phyloP scores from a whole-genome alignment of 1,140 invertebrate species.

The Leptinotarsa lineolata region DNA sequence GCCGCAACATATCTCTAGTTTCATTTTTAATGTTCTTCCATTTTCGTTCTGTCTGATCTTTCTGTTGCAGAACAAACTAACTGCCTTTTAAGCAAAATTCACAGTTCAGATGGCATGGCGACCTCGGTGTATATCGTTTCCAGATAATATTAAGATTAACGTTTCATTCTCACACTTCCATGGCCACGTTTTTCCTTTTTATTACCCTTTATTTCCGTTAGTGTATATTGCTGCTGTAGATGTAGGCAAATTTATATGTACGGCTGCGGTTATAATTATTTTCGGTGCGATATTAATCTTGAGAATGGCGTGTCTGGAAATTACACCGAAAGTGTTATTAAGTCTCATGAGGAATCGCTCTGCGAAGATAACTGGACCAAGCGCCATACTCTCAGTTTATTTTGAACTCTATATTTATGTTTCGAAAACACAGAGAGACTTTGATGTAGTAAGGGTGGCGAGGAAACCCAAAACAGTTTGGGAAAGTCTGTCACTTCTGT shows the following conservation, averaged over 20 bases:
- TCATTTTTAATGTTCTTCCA: not conserved
- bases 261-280: conserved; percentile 3
- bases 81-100: conserved; percentile 2
- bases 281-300: conserved; percentile 6
- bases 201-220: conserved; percentile 17
- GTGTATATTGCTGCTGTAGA: conserved; percentile 13
- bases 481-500: too few species aligned
- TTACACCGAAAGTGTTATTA: conserved; percentile 1
- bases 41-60: not conserved
- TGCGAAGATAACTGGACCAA: too few species aligned
- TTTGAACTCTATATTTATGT: too few species aligned
- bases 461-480: too few species aligned
- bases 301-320: conserved; percentile 1
- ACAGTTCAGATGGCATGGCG: not conserved
- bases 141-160: conserved; percentile 19
- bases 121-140: conserved; percentile 16
- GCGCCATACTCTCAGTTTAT: too few species aligned
- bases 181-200: conserved; percentile 18
- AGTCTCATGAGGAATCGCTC: not conserved
- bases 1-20: too few species aligned
- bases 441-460: too few species aligned
- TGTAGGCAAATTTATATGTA: conserved; percentile 17
- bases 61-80: not conserved
- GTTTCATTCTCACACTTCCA: conserved; percentile 17
- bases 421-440: too few species aligned